A percentile compares a stretch with the other conserved stretches of the same genome.
These are phyloP conservation scores for Poeciliopsis retropinna DNA, from an alignment of 2,113 vertebrate species.

Conservation along the genomic window DNA sequence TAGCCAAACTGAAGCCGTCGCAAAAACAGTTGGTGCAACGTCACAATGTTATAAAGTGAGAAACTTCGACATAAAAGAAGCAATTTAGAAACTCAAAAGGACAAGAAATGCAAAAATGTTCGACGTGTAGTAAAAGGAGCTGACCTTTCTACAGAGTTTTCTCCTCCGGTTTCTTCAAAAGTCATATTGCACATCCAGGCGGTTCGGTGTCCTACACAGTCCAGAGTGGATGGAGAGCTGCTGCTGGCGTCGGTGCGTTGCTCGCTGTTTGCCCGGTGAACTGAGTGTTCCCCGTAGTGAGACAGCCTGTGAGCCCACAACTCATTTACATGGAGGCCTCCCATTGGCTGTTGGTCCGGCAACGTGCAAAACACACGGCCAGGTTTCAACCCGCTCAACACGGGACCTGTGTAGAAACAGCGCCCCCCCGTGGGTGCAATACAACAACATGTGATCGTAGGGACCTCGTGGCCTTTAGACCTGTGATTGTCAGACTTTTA, in stretches of 20 bases:
- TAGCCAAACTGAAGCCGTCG: not conserved
- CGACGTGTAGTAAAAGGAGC: not conserved
- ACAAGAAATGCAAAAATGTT: not conserved
- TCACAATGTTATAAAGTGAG: not conserved
- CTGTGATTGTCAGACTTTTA: not conserved
- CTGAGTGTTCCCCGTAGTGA: constrained; percentile 1
- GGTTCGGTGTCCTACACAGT: constrained; percentile 22
- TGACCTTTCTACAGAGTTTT: constrained; percentile 78
- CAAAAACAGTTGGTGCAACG: not conserved
- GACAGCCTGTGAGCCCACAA: not conserved
- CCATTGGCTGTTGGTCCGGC: constrained; percentile 27
- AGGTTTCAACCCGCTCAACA: not conserved
- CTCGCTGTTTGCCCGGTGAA: not conserved
- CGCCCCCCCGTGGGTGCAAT: constrained; percentile 38
- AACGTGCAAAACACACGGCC: not conserved
- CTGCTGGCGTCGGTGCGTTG: not conserved
- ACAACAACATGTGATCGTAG: not conserved
- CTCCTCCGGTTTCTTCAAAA: constrained; percentile 80
- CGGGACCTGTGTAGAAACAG: not conserved
- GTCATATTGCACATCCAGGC: constrained; percentile 82
- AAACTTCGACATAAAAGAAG: not conserved
- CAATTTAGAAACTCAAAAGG: not conserved
- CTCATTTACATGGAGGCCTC: constrained; percentile 66
- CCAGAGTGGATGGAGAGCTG: constrained; percentile 22
- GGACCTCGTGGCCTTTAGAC: not conserved